Percentiles rank a stretch among this genome's conserved stretches.
Conservation (phyloP, 2,888 invertebrate species). For the Cheilosia vernalis region DNA sequence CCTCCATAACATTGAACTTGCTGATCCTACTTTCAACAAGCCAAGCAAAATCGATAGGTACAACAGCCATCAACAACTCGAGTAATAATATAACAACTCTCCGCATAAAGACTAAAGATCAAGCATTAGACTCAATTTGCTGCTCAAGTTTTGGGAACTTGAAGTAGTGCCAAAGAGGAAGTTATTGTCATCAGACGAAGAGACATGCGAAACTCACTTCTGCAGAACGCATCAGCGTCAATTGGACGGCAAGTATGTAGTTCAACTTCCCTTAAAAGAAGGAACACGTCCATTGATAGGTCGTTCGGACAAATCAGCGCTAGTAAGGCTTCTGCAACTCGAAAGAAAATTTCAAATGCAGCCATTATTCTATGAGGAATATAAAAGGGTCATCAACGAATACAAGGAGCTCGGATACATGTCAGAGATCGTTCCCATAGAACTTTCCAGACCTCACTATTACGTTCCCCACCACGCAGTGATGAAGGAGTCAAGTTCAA, state of each 20-base stretch:
- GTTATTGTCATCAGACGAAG: constrained; percentile 3
- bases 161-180: constrained; percentile 6
- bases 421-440: neutral
- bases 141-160: constrained; percentile 25
- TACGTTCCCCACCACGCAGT: constrained; percentile 42
- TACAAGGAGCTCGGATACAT: no score
- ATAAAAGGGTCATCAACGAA: constrained; percentile 3
- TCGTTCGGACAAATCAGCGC: constrained; percentile 4
- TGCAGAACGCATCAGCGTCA: constrained; percentile 12
- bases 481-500: constrained; percentile 40
- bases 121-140: neutral
- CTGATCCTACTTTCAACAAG: neutral
- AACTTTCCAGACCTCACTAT: constrained; percentile 2
- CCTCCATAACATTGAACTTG: neutral
- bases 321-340: constrained; percentile 14
- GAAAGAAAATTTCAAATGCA: constrained; percentile 20
- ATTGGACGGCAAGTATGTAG: neutral
- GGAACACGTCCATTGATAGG: constrained; percentile 18
- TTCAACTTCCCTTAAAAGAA: constrained; percentile 24
- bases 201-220: constrained; percentile 9
- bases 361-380: neutral
- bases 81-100: neutral
- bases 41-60: neutral
- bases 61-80: neutral
- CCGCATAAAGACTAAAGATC: neutral